Base-by-base conservation (phyloP, 2,888 invertebrate genomes). In the Blastobasis adustella region DNA sequence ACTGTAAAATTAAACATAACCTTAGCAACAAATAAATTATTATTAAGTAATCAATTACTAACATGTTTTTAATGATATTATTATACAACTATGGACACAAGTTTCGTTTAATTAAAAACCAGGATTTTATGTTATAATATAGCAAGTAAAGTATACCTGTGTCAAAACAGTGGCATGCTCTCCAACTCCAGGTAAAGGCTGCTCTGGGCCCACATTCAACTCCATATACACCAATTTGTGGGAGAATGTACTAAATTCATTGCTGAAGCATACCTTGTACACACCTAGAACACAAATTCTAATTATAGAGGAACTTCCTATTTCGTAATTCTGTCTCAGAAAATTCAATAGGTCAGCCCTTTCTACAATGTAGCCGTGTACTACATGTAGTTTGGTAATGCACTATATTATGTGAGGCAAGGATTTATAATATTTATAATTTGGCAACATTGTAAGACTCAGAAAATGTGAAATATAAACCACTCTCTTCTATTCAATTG, bases 181-280 rank as follows among this genome's bases (percentile, higher is more conserved):
- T 41, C 95, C 95, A 51, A 96, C 83, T 10, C 96, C 96, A 9
- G 96, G 96, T 37, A 96, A 81, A 0, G 95, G 92, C 47, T 92
- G 90, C 78, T 98, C 97, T 10, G 98, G 97, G 4, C 98, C 98
- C 38, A 97, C 96, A 92, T 97, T 96, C 69, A 99, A 94, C 79
- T 98, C 98, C 94, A 99, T 96, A 82, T 99, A 99, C 37, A 99
- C 97, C 60, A 98, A 91, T 85, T 99, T 99, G 77, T 99, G 99
- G 6, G 98, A 97, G 83, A 99, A 98, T 51, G 99, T 98, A 47
- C 99, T 99, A 80, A 99, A 99, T 81, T 99, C 98, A 88, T 99
- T 99, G 78, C 98, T 98, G 82, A 99, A 99, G 85, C 99, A 98
- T 8, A 95, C 95, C 58, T 93, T 92, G 73, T 96, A 97, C 0